These are phyloP conservation scores for Danio choprae DNA, from an alignment of 2,797 vertebrate genomes.

Conservation along the genomic window DNA sequence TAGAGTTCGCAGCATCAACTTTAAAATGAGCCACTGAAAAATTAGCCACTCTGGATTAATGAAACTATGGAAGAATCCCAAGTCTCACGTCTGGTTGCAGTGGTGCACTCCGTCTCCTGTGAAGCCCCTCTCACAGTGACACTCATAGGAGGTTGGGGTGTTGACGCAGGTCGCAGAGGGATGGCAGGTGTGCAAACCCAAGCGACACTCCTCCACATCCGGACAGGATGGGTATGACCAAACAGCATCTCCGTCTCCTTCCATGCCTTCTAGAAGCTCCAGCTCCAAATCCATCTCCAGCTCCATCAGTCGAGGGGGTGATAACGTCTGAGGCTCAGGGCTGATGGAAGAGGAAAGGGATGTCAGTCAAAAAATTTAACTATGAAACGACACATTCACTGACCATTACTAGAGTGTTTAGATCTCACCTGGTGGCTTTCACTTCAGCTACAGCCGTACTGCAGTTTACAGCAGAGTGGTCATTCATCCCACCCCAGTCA, in stretches of 20 bases:
- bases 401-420: too few relatives aligned
- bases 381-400: not conserved
- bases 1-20: too few relatives aligned
- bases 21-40: not conserved
- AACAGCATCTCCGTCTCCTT: conserved; percentile 78
- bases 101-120: conserved; percentile 87
- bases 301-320: conserved; percentile 79
- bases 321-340: conserved; percentile 80
- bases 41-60: not conserved
- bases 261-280: conserved; percentile 71
- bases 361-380: not conserved
- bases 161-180: conserved; percentile 87
- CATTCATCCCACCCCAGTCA: conserved; percentile 86
- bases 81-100: conserved; percentile 91
- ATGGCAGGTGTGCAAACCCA: conserved; percentile 90
- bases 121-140: conserved; percentile 91
- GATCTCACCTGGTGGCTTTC: conserved; percentile 76
- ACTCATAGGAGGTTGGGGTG: conserved; percentile 89
- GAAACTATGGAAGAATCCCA: too few relatives aligned
- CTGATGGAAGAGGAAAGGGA: conserved; percentile 56
- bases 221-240: conserved; percentile 93
- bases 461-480: conserved; percentile 83
- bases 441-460: conserved; percentile 84
- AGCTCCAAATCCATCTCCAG: conserved; percentile 72
- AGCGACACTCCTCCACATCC: conserved; percentile 90